phyloP scores from a whole-genome alignment of 2,888 invertebrate species.

The Strigamia crassipes region DNA sequence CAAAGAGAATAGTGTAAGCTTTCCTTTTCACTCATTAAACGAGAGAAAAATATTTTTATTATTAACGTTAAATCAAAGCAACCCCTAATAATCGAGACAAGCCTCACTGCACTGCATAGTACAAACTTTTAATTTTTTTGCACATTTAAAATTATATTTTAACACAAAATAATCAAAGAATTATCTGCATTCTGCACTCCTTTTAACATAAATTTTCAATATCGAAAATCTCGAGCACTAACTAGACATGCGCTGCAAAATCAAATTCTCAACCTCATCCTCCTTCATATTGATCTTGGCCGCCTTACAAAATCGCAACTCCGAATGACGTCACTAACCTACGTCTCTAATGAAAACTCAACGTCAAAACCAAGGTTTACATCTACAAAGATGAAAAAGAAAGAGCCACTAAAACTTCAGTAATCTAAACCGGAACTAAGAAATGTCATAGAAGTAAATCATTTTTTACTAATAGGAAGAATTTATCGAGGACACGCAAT shows the following conservation, averaged over 20 bases:
- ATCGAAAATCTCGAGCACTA: constrained; percentile 4
- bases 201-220: not conserved
- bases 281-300: constrained; percentile 38
- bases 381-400: not conserved
- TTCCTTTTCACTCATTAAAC: not conserved
- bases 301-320: constrained; percentile 21
- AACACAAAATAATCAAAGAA: not conserved
- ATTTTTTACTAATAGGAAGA: no score
- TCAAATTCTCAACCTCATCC: constrained; percentile 21
- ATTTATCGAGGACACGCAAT: not conserved
- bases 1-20: not conserved
- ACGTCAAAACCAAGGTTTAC: not conserved
- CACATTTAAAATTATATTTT: not conserved
- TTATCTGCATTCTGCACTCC: not conserved
- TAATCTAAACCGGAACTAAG: not conserved
- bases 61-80: not conserved
- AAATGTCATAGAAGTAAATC: not conserved
- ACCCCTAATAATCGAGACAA: not conserved
- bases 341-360: not conserved
- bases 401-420: not conserved
- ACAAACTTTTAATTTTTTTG: not conserved
- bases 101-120: not conserved
- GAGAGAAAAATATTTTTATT: constrained; percentile 11
- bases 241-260: not conserved
- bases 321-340: constrained; percentile 14